Evolutionary conservation across 2,888 invertebrate species (phyloP).

Genomic region (Sminthurinus aureus): DNA sequence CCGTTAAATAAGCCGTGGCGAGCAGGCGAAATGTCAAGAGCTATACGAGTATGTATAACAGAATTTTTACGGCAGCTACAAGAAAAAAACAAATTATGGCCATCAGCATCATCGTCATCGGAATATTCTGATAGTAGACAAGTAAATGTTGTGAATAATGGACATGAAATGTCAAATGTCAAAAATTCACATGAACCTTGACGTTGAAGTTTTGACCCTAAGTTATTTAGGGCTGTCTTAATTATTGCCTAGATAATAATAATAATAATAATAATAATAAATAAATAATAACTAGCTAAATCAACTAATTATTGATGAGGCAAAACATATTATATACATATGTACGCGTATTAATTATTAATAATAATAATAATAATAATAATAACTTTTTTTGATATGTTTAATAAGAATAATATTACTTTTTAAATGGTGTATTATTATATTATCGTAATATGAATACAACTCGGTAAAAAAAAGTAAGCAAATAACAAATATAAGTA

Average conservation of each 20-base stretch:
- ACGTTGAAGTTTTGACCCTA: constrained; percentile 7
- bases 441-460: no score
- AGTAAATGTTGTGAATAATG: constrained; percentile 1
- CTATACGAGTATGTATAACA: constrained; percentile 56
- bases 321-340: neutral
- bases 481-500: no score
- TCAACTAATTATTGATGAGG: neutral
- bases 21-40: constrained; percentile 62
- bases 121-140: constrained; percentile 27
- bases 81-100: neutral
- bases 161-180: no score
- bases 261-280: neutral
- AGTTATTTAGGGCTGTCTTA: constrained; percentile 5
- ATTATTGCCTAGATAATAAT: constrained; percentile 6
- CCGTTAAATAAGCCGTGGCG: constrained; percentile 67
- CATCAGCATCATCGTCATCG: neutral
- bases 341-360: neutral
- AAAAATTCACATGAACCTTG: constrained; percentile 28
- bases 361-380: constrained; percentile 11
- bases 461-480: no score
- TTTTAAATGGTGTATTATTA: no score
- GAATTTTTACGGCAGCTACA: constrained; percentile 56
- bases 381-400: neutral
- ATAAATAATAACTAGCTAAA: neutral
- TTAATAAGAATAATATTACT: neutral